phyloP scores from a whole-genome alignment of 1,140 invertebrate genomes.

The Zophobas atratus region DNA sequence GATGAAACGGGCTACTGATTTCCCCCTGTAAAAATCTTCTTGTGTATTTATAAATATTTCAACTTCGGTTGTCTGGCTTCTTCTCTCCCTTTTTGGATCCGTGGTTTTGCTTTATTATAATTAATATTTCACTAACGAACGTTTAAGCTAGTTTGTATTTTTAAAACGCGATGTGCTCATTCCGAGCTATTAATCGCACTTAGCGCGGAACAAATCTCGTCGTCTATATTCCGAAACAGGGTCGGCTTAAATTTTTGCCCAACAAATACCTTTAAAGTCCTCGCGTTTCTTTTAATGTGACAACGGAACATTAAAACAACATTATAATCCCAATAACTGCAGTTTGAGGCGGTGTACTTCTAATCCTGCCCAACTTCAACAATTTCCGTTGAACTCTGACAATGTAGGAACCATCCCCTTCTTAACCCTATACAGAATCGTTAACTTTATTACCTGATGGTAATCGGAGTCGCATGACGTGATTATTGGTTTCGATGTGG shows the following conservation, averaged over 20 bases:
- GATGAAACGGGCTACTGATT: too few relatives aligned
- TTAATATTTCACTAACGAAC: too few relatives aligned
- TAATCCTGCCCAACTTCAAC: constrained; percentile 55
- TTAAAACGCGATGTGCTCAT: neutral
- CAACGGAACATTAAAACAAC: constrained; percentile 58
- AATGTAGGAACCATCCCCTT: neutral
- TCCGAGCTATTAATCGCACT: too few relatives aligned
- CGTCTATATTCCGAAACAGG: neutral
- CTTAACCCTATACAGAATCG: constrained; percentile 23
- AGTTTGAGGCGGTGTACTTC: constrained; percentile 55
- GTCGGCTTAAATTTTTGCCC: constrained; percentile 34
- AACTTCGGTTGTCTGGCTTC: neutral
- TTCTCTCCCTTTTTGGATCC: neutral
- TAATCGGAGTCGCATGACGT: too few relatives aligned
- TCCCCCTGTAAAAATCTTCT: too few relatives aligned
- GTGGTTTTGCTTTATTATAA: too few relatives aligned
- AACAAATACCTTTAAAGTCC: constrained; percentile 37
- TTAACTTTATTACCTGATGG: constrained; percentile 31
- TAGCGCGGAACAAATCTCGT: neutral
- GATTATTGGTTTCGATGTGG: too few relatives aligned
- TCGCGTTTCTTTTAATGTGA: constrained; percentile 56
- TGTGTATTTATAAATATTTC: too few relatives aligned
- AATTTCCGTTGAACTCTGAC: constrained; percentile 47
- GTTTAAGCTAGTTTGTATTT: too few relatives aligned
- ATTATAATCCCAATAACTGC: constrained; percentile 61